Percentiles rank a stretch among this genome's conserved stretches.
These are phyloP conservation scores for Monomorium pharaonis DNA, from an alignment of 1,140 invertebrate species.

Conservation along the genomic window DNA sequence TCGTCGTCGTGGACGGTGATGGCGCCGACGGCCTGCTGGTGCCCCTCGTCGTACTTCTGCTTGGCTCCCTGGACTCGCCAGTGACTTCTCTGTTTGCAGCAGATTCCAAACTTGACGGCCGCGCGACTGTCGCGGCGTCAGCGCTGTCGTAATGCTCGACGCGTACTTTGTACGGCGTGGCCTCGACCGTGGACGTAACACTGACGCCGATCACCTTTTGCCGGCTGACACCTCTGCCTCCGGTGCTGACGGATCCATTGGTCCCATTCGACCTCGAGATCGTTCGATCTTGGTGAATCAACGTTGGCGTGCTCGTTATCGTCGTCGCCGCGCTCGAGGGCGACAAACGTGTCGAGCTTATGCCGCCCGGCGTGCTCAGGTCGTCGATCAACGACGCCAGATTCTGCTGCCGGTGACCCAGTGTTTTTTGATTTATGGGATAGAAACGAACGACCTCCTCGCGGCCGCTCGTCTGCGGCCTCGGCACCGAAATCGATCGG, in stretches of 20 bases:
- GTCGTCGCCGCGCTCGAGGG: slow-evolving; percentile 19
- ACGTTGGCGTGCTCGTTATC: neutral
- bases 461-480: slow-evolving; percentile 63
- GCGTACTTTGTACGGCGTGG: slow-evolving; percentile 82
- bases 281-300: neutral
- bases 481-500: slow-evolving; percentile 60
- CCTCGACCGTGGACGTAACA: slow-evolving; percentile 82
- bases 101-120: slow-evolving; percentile 41
- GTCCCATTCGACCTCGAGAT: slow-evolving; percentile 48
- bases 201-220: slow-evolving; percentile 83
- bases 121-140: slow-evolving; percentile 27
- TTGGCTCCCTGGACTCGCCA: slow-evolving; percentile 12
- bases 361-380: slow-evolving; percentile 69
- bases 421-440: slow-evolving; percentile 79
- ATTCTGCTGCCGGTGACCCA: slow-evolving; percentile 77
- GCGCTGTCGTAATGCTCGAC: slow-evolving; percentile 80
- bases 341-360: slow-evolving; percentile 57
- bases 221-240: slow-evolving; percentile 58
- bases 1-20: slow-evolving; percentile 8
- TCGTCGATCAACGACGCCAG: slow-evolving; percentile 77
- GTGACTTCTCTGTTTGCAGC: neutral
- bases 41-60: slow-evolving; percentile 26
- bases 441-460: slow-evolving; percentile 76
- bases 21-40: neutral
- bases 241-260: neutral